These are phyloP conservation scores for Hemiscyllium ocellatum DNA, from an alignment of 2,113 vertebrate genomes.

Conservation along the genomic window DNA sequence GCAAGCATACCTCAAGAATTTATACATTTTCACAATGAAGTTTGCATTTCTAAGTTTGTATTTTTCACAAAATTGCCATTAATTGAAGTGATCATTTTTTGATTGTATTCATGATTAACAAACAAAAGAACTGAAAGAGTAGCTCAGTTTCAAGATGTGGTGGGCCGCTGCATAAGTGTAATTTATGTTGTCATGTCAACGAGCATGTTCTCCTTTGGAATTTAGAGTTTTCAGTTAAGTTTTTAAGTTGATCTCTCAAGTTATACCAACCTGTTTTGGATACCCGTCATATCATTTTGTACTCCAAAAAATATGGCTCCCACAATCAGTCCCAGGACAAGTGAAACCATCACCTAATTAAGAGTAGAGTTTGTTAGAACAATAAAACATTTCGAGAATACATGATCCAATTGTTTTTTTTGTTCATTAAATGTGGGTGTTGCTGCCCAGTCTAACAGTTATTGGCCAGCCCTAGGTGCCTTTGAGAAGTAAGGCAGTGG, in stretches of 20 bases:
- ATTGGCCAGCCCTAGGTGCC: too few species aligned
- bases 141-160: not conserved
- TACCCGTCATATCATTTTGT: conserved; percentile 49
- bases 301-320: conserved; percentile 53
- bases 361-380: not conserved
- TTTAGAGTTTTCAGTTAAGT: not conserved
- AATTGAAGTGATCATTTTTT: not conserved
- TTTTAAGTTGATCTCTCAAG: not conserved
- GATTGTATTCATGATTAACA: not conserved
- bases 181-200: not conserved
- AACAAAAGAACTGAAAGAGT: not conserved
- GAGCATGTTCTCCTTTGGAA: not conserved
- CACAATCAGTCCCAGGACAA: conserved; percentile 51
- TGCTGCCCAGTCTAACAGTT: too few species aligned
- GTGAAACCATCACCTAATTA: conserved; percentile 45
- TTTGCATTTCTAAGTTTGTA: too few species aligned
- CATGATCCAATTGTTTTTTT: not conserved
- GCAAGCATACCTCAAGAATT: not conserved
- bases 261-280: conserved; percentile 51
- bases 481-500: too few species aligned
- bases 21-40: not conserved
- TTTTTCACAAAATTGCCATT: not conserved
- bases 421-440: not conserved
- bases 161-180: not conserved
- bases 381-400: not conserved